These are phyloP conservation scores for Lutraria lutraria DNA, from an alignment of 2,888 invertebrate genomes.

Conservation along the genomic window DNA sequence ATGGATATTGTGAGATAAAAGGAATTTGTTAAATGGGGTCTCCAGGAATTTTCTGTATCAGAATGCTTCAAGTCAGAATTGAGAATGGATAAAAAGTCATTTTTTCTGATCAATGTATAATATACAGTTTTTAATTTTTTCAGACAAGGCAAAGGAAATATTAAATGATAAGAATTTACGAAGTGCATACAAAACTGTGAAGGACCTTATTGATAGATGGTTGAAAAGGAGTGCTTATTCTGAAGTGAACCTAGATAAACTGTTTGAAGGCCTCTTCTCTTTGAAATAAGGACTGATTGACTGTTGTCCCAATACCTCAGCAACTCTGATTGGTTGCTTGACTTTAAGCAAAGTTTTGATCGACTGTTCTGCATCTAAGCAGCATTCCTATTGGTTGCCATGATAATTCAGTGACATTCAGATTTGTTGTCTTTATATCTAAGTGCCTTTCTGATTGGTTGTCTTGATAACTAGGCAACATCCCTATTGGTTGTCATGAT, in stretches of 20 bases:
- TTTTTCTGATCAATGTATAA: not conserved
- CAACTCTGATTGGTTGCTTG: not conserved
- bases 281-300: slow-evolving; percentile 56
- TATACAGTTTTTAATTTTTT: slow-evolving; percentile 25
- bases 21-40: too few relatives aligned
- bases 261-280: slow-evolving; percentile 81
- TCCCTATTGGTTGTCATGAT: too few relatives aligned
- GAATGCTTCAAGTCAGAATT: too few relatives aligned
- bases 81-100: too few relatives aligned
- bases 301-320: not conserved
- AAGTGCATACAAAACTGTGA: slow-evolving; percentile 74
- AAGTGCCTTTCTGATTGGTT: too few relatives aligned
- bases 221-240: slow-evolving; percentile 83
- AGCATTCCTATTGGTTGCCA: not conserved
- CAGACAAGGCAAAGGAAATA: slow-evolving; percentile 66
- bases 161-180: slow-evolving; percentile 54
- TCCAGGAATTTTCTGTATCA: too few relatives aligned
- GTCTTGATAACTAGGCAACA: not conserved
- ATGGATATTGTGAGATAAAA: too few relatives aligned
- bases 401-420: too few relatives aligned
- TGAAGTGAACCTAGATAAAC: slow-evolving; percentile 83
- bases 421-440: too few relatives aligned
- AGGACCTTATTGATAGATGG: slow-evolving; percentile 72
- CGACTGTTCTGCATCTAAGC: not conserved
- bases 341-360: not conserved